phyloP scores from a whole-genome alignment of 2,797 vertebrate genomes.

The Lutjanus argentimaculatus region DNA sequence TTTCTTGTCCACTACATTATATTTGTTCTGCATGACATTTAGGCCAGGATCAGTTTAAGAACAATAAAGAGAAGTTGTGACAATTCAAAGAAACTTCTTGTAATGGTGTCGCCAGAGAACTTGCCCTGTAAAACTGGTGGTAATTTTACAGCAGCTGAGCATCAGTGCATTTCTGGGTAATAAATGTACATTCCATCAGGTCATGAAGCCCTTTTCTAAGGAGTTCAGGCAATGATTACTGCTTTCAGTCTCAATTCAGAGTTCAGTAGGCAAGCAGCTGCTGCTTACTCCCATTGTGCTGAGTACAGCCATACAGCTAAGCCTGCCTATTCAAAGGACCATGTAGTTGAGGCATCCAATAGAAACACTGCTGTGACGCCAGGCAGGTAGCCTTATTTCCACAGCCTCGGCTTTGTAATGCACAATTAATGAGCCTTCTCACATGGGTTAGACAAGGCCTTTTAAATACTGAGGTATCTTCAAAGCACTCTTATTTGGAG shows the following conservation, averaged over 20 bases:
- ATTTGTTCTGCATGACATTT: constrained; percentile 17
- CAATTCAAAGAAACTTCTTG: constrained; percentile 6
- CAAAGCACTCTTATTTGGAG: constrained; percentile 49
- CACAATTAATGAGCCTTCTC: constrained; percentile 78
- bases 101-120: constrained; percentile 8
- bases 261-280: constrained; percentile 67
- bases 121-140: not conserved
- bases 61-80: not conserved
- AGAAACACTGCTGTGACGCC: constrained; percentile 71
- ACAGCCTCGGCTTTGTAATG: constrained; percentile 66
- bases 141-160: constrained; percentile 28
- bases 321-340: constrained; percentile 58
- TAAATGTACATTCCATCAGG: constrained; percentile 41
- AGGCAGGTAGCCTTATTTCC: constrained; percentile 69
- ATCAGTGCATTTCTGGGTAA: constrained; percentile 32
- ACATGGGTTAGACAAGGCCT: constrained; percentile 52
- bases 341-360: constrained; percentile 59
- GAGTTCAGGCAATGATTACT: constrained; percentile 35
- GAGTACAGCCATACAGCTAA: constrained; percentile 60
- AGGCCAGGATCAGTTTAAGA: not conserved
- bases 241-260: constrained; percentile 65
- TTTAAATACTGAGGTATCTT: constrained; percentile 59
- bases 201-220: constrained; percentile 28
- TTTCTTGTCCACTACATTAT: not conserved
- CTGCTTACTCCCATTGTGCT: constrained; percentile 65